A percentile compares a stretch with the other conserved stretches of the same genome.
These are phyloP conservation scores for Trypoxylus dichotomus DNA, from an alignment of 1,140 invertebrate species.

Conservation along the genomic window DNA sequence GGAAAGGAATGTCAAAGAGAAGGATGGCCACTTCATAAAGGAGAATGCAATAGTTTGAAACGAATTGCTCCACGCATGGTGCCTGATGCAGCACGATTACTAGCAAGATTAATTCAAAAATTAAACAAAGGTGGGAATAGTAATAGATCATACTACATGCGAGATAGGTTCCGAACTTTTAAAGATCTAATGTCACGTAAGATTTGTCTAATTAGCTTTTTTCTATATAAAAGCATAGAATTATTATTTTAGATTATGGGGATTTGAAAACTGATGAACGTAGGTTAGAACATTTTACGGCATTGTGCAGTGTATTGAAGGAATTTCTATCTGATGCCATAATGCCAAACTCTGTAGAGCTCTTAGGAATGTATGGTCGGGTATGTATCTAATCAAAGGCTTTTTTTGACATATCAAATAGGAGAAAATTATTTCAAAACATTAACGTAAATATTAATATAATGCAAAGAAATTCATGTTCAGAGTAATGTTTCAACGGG, in stretches of 20 bases:
- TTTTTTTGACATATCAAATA: too few relatives aligned
- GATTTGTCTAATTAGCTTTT: conserved; percentile 45
- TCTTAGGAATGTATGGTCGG: conserved; percentile 79
- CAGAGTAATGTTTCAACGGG: too few relatives aligned
- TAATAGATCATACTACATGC: conserved; percentile 67
- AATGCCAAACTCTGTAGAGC: conserved; percentile 72
- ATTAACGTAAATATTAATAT: too few relatives aligned
- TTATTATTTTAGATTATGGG: conserved; percentile 68
- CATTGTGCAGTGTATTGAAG: conserved; percentile 65
- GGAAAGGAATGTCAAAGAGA: conserved; percentile 71
- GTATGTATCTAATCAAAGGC: conserved; percentile 53
- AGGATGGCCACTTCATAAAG: conserved; percentile 75
- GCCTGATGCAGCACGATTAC: conserved; percentile 72
- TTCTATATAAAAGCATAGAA: not conserved
- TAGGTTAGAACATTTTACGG: conserved; percentile 75
- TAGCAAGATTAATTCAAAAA: conserved; percentile 73
- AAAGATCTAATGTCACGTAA: conserved; percentile 85
- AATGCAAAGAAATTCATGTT: too few relatives aligned
- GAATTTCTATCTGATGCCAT: conserved; percentile 67
- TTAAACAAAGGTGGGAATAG: conserved; percentile 66
- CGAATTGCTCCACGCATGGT: conserved; percentile 65
- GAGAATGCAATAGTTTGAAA: conserved; percentile 74
- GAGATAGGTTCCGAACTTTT: conserved; percentile 71
- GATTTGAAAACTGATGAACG: conserved; percentile 72
- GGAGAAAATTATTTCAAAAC: too few relatives aligned